phyloP scores from a whole-genome alignment of 1,140 invertebrate genomes.

The Bombus impatiens region DNA sequence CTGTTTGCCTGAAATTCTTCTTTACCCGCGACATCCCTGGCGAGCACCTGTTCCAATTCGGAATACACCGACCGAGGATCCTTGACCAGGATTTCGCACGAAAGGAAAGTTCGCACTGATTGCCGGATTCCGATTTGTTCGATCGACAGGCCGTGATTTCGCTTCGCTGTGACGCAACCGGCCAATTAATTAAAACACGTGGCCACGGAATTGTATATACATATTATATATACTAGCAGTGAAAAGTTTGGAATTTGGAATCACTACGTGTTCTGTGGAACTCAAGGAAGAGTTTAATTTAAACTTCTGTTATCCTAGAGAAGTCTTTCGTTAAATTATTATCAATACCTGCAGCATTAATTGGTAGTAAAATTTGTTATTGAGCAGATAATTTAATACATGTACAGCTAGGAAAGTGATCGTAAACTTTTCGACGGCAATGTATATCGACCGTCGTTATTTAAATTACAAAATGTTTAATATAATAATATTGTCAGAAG shows the following conservation, averaged over 20 bases:
- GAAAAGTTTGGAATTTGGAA: neutral
- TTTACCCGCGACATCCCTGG: conserved; percentile 60
- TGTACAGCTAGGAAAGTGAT: too few species aligned
- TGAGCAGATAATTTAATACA: too few species aligned
- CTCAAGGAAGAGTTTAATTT: neutral
- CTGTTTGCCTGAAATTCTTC: conserved; percentile 66
- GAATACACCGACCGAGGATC: conserved; percentile 39
- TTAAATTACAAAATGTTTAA: neutral
- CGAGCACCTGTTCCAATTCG: conserved; percentile 63
- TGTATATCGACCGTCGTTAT: neutral
- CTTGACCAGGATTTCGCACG: conserved; percentile 62
- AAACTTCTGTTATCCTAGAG: fast-evolving
- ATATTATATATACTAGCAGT: neutral
- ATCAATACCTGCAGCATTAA: neutral
- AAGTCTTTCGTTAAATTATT: neutral
- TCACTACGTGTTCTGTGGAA: neutral
- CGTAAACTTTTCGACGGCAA: too few species aligned
- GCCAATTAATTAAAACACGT: conserved; percentile 14
- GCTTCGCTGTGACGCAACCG: neutral
- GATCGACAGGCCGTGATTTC: conserved; percentile 30
- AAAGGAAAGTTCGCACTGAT: conserved; percentile 53
- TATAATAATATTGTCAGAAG: neutral
- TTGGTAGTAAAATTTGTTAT: neutral
- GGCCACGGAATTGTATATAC: neutral
- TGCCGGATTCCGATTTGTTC: conserved; percentile 47